phyloP scores from a whole-genome alignment of 2,113 vertebrate species.

The Grallaria varia region DNA sequence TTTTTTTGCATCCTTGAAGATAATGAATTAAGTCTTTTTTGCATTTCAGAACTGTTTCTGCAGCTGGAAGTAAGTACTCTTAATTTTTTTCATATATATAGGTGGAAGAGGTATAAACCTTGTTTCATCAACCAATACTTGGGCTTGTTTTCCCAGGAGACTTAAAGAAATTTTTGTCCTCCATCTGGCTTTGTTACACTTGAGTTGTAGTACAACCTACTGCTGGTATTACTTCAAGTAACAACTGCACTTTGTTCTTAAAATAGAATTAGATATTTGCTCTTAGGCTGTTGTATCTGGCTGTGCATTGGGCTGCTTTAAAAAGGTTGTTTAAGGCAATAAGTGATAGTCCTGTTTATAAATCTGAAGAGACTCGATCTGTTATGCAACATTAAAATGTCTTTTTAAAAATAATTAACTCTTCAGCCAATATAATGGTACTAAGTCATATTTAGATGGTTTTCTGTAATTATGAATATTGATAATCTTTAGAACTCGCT shows the following conservation, averaged over 20 bases:
- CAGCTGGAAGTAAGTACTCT: conserved; percentile 91
- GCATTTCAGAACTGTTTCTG: conserved; percentile 90
- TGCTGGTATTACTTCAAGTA: not conserved
- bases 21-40: conserved; percentile 14
- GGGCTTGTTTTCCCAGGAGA: not conserved
- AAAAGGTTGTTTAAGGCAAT: not conserved
- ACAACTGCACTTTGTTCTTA: not conserved
- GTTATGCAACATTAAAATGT: not conserved
- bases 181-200: not conserved
- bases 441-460: not conserved
- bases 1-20: not conserved
- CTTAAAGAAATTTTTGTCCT: not conserved
- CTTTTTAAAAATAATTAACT: not conserved
- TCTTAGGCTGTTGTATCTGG: not conserved
- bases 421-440: not conserved
- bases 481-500: not conserved
- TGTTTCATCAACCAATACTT: not conserved
- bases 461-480: not conserved
- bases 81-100: not conserved
- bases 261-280: not conserved
- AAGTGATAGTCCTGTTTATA: not conserved
- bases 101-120: not conserved
- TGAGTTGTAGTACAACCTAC: not conserved
- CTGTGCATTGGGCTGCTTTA: not conserved
- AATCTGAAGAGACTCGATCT: not conserved